phyloP scores from a whole-genome alignment of 2,888 invertebrate genomes.

The Hypsopygia costalis region DNA sequence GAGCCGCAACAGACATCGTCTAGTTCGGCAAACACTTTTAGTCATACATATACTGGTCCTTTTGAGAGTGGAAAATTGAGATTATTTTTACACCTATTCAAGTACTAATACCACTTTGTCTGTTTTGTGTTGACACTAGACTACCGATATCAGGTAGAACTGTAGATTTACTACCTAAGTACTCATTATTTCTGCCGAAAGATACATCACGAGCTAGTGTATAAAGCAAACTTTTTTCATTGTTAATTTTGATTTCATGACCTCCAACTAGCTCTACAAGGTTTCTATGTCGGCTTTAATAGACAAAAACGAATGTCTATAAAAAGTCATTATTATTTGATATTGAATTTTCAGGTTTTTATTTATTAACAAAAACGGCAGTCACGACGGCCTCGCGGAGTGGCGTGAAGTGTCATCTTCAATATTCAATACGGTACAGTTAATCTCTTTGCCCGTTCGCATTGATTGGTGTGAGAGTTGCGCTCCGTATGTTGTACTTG shows the following conservation, averaged over 20 bases:
- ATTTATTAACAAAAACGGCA: neutral
- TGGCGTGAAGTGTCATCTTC: slow-evolving; percentile 28
- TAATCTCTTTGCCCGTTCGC: slow-evolving; percentile 22
- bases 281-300: slow-evolving; percentile 24
- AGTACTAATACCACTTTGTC: too few species aligned
- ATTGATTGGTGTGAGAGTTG: neutral
- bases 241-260: slow-evolving; percentile 36
- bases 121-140: too few species aligned
- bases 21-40: too few species aligned
- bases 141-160: too few species aligned
- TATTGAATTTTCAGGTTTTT: slow-evolving; percentile 8
- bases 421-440: too few species aligned
- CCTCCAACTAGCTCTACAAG: slow-evolving; percentile 35
- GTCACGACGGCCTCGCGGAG: neutral
- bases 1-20: too few species aligned
- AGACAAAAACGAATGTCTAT: slow-evolving; percentile 23
- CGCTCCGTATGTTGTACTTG: slow-evolving; percentile 12
- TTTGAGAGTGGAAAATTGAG: too few species aligned
- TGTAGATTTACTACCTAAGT: too few species aligned
- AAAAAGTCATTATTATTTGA: slow-evolving; percentile 15
- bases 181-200: too few species aligned
- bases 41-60: too few species aligned
- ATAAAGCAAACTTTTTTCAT: slow-evolving; percentile 10
- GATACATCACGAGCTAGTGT: neutral
- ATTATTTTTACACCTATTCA: too few species aligned